These are phyloP conservation scores for Merodon equestris DNA, from an alignment of 2,888 invertebrate species.

Conservation along the genomic window DNA sequence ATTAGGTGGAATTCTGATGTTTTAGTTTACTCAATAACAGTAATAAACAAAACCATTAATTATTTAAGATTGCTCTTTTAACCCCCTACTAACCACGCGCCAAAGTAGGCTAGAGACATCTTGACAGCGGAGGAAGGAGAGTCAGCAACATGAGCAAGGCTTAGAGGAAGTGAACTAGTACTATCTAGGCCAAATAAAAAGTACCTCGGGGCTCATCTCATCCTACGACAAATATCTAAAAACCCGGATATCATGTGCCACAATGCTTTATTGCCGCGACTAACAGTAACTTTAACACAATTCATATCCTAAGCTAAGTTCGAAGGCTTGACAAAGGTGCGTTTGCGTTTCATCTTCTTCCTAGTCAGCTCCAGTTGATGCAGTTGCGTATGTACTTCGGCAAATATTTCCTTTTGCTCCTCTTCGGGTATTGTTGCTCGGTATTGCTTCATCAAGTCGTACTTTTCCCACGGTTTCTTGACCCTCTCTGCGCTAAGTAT, in stretches of 20 bases:
- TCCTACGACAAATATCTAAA: too few relatives aligned
- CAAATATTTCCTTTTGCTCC: slow-evolving; percentile 91
- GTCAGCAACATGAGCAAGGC: too few relatives aligned
- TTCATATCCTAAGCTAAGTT: slow-evolving; percentile 77
- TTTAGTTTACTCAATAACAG: slow-evolving; percentile 53
- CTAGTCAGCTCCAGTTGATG: slow-evolving; percentile 85
- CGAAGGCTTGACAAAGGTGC: slow-evolving; percentile 82
- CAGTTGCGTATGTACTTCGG: slow-evolving; percentile 88
- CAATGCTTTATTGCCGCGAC: slow-evolving; percentile 23
- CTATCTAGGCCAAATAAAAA: too few relatives aligned
- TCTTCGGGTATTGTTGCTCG: slow-evolving; percentile 93
- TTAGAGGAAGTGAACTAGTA: too few relatives aligned
- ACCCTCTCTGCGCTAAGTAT: slow-evolving; percentile 81
- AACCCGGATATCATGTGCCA: too few relatives aligned
- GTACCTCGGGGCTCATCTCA: too few relatives aligned
- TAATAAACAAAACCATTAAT: slow-evolving; percentile 45
- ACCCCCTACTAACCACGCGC: too few relatives aligned
- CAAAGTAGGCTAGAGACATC: too few relatives aligned
- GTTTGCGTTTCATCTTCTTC: slow-evolving; percentile 82
- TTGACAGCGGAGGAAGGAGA: too few relatives aligned
- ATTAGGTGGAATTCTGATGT: slow-evolving; percentile 77
- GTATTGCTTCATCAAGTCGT: slow-evolving; percentile 96
- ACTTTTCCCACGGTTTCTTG: slow-evolving; percentile 91
- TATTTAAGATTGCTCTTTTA: too few relatives aligned
- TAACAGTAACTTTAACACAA: slow-evolving; percentile 22